Percentiles rank a stretch among this genome's conserved stretches.
These are phyloP conservation scores for Dryoscopus gambensis DNA, from an alignment of 2,113 vertebrate species.

Conservation along the genomic window DNA sequence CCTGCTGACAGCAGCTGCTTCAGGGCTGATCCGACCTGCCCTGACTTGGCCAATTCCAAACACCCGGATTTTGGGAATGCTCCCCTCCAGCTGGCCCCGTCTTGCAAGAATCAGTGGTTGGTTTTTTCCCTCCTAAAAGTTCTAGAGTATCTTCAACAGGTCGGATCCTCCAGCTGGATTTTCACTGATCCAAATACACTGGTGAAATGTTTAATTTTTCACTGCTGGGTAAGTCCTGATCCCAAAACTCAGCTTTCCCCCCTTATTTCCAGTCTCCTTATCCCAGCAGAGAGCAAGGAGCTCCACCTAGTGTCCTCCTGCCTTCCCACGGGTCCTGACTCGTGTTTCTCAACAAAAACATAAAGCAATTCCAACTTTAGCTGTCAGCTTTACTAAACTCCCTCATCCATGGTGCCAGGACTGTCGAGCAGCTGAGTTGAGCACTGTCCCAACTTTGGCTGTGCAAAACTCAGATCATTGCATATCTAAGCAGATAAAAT, in stretches of 20 bases:
- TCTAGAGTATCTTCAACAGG: neutral
- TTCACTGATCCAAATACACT: neutral
- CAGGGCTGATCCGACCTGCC: neutral
- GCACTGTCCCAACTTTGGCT: rapidly evolving
- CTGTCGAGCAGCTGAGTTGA: rapidly evolving
- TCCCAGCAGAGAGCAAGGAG: neutral
- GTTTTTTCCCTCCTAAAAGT: neutral
- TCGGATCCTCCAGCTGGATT: neutral
- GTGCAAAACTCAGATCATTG: rapidly evolving
- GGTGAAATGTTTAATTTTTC: neutral
- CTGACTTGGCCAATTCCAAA: neutral
- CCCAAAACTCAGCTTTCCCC: neutral
- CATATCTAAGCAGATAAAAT: neutral
- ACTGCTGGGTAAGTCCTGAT: neutral
- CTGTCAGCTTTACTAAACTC: rapidly evolving
- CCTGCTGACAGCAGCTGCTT: neutral
- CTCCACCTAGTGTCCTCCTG: slow-evolving; percentile 20
- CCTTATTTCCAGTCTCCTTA: rapidly evolving
- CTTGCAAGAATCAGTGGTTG: neutral
- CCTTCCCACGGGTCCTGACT: rapidly evolving
- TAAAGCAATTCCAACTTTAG: neutral
- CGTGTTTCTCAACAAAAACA: neutral
- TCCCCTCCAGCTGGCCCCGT: neutral
- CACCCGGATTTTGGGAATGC: neutral
- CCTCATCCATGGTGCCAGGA: rapidly evolving